Base-by-base conservation (phyloP, 1,140 invertebrate species). In the Brachionus rubens region DNA sequence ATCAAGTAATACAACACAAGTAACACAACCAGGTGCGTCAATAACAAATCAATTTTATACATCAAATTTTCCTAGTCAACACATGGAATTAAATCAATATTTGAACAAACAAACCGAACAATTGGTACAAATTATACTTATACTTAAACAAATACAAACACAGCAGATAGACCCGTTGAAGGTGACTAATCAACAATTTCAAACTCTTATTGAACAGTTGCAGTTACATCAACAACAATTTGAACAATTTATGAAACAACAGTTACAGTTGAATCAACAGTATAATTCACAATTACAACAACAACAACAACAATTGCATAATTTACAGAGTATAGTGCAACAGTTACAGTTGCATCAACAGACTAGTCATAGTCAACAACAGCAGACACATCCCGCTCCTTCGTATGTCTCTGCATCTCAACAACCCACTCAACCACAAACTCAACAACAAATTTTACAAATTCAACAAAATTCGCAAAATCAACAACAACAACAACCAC, bases 221-320 rank as follows among this genome's bases (percentile, higher is more conserved):
- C 59, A 65, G 14, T 12, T 6, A 9, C 59, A 65, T 43, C 59
- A 65, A 24, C 26, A 10, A 24, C 33, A 41, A 24, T 65, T 65
- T 43, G 36, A 65, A 21, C 59, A 43, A 65, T 65, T 65, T 46
- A 43, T 65, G n/a, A 65, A 65, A 36, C 33, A 41, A 43, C 59
- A 65, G 24, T 24, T 16, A 5, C 59, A 65, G 43, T 19, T 65
- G 3, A 65, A 65, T 36, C 59, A 65, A 41, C 59, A 65, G 24
- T 12, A 65, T 12, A 41, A 24, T 10, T 26, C 26, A 0, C 40
- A 65, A 21, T 24, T 65, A 36, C 54, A 59, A 36, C 59, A 65
- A 43, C 59, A 65, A 43, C 36, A 65, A 41, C 59, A 65, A 36
- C 59, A 65, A 43, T 28, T 65, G 36, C 16, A 16, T 36, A 28